Conservation (phyloP, 2,888 invertebrate species). For the Sesia bembeciformis region DNA sequence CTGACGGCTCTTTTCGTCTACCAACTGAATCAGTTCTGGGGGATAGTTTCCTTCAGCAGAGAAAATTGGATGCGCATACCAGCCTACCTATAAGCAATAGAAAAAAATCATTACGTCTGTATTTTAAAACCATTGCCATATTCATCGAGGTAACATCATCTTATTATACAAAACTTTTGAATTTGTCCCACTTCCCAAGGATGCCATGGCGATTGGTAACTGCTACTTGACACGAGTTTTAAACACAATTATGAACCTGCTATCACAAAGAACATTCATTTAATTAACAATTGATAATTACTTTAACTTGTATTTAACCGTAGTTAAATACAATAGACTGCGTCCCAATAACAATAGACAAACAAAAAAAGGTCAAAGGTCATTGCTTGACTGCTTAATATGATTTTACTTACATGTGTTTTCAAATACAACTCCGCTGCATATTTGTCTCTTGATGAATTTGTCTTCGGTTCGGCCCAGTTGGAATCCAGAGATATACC, state of each 20-base stretch:
- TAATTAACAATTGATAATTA: not conserved
- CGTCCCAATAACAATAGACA: not conserved
- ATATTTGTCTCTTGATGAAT: slow-evolving; percentile 66
- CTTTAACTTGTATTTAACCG: not conserved
- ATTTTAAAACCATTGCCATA: not conserved
- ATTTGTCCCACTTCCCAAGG: slow-evolving; percentile 13
- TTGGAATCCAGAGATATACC: slow-evolving; percentile 77
- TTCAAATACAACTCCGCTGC: slow-evolving; percentile 77
- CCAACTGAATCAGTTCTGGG: slow-evolving; percentile 61
- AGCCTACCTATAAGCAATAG: slow-evolving; percentile 49
- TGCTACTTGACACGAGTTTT: not conserved
- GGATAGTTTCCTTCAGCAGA: slow-evolving; percentile 74
- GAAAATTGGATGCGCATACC: slow-evolving; percentile 73
- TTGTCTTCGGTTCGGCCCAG: slow-evolving; percentile 75
- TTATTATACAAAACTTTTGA: not conserved
- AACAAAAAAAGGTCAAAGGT: too few relatives aligned
- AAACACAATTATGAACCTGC: not conserved
- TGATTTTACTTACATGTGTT: slow-evolving; percentile 65
- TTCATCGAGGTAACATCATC: not conserved
- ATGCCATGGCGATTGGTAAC: slow-evolving; percentile 20
- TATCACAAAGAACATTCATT: not conserved
- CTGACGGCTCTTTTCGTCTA: slow-evolving; percentile 65
- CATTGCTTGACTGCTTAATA: not conserved
- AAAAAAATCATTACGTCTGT: not conserved
- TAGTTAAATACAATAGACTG: not conserved